phyloP scores from a whole-genome alignment of 2,113 vertebrate species.

The Meleagris gallopavo region DNA sequence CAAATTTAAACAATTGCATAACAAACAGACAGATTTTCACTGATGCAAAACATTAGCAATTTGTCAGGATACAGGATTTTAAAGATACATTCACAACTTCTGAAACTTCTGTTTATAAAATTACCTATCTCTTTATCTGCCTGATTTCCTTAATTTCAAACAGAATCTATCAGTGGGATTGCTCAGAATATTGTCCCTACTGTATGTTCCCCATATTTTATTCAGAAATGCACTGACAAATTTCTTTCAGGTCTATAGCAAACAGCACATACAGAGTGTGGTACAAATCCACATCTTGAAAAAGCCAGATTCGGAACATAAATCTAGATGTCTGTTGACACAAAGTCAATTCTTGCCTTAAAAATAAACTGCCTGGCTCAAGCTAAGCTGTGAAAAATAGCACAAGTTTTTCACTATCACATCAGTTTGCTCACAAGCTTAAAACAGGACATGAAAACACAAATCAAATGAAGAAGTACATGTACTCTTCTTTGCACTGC shows the following conservation, averaged over 20 bases:
- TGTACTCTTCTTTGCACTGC: not conserved
- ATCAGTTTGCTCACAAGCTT: not conserved
- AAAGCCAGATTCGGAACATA: constrained; percentile 31
- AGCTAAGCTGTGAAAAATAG: constrained; percentile 44
- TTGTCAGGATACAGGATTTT: not conserved
- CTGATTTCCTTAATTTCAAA: not conserved
- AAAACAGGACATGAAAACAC: not conserved
- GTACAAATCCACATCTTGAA: not conserved
- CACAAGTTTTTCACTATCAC: not conserved
- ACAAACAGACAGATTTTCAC: not conserved
- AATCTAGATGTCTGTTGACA: constrained; percentile 40
- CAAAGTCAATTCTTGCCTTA: constrained; percentile 57
- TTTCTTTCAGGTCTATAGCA: constrained; percentile 4
- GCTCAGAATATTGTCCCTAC: not conserved
- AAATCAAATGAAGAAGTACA: not conserved
- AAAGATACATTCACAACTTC: not conserved
- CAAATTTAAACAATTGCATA: not conserved
- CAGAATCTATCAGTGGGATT: not conserved
- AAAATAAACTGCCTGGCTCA: constrained; percentile 42
- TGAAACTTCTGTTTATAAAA: not conserved
- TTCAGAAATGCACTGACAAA: not conserved
- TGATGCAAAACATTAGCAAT: not conserved
- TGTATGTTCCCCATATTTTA: not conserved
- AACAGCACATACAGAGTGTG: not conserved
- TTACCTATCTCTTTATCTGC: not conserved